Conservation (phyloP, 1,140 invertebrate genomes). For the Drosophila melanogaster region Release_6_plus_ISO1_MT NT_037436.4:2773501-2774000, state of each 20-base stretch:
- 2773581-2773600: slow-evolving; percentile 3
- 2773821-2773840: slow-evolving; percentile 62
- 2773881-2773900: slow-evolving; percentile 11
- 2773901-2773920: slow-evolving; percentile 45
- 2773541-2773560: slow-evolving; percentile 12
- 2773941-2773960: slow-evolving; percentile 36
- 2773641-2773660: not conserved
- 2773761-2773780: slow-evolving; percentile 38
- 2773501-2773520: not conserved
- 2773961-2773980: slow-evolving; percentile 58
- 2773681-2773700: slow-evolving; percentile 21
- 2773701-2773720: slow-evolving; percentile 9
- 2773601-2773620: too few species aligned
- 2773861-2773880: slow-evolving; percentile 23
- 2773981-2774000: slow-evolving; percentile 46
- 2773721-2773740: slow-evolving; percentile 29
- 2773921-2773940: slow-evolving; percentile 49
- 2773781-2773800: slow-evolving; percentile 34
- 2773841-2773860: slow-evolving; percentile 45
- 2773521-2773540: not conserved
- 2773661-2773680: slow-evolving; percentile 62
- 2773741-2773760: slow-evolving; percentile 18
- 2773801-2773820: slow-evolving; percentile 22
- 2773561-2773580: slow-evolving; percentile 25
- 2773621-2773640: not conserved